phyloP scores from a whole-genome alignment of 2,888 invertebrate species.

The Scrobipalpa atriplicella region DNA sequence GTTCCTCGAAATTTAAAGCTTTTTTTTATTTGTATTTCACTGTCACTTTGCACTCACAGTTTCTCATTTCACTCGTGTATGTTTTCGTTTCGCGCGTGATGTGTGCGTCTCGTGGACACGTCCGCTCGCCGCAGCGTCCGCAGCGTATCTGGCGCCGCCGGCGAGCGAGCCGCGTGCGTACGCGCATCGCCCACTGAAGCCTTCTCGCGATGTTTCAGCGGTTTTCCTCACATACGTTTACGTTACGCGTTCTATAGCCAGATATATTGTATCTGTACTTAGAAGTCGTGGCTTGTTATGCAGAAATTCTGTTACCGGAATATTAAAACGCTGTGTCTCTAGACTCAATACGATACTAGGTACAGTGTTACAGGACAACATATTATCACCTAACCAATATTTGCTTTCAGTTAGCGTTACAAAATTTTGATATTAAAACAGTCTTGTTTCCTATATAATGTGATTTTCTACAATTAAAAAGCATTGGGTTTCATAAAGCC shows the following conservation, averaged over 20 bases:
- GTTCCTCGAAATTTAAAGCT: conserved; percentile 48
- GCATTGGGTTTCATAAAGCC: conserved; percentile 54
- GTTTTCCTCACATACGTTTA: conserved; percentile 59
- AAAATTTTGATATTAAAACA: too few species aligned
- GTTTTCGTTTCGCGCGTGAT: conserved; percentile 40
- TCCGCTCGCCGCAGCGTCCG: conserved; percentile 76
- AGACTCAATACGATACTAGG: too few species aligned
- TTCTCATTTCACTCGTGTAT: conserved; percentile 57
- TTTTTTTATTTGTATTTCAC: conserved; percentile 53
- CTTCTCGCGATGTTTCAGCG: conserved; percentile 53
- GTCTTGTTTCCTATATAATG: too few species aligned
- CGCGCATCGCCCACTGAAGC: conserved; percentile 66
- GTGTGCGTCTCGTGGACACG: conserved; percentile 53
- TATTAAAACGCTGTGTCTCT: too few species aligned
- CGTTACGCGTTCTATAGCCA: conserved; percentile 68
- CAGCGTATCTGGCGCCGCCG: conserved; percentile 62
- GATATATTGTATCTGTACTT: conserved; percentile 37
- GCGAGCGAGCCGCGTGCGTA: conserved; percentile 68
- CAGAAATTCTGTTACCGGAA: too few species aligned
- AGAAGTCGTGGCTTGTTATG: not conserved
- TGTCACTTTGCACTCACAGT: conserved; percentile 67
- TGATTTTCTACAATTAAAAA: too few species aligned
- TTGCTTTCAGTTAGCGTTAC: too few species aligned
- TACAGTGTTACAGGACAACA: too few species aligned
- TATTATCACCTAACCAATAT: too few species aligned